Evolutionary conservation across 2,113 vertebrate genomes (phyloP), one percentile per base, ranked within the genome.

Genomic region (Geothlypis trichas): DNA sequence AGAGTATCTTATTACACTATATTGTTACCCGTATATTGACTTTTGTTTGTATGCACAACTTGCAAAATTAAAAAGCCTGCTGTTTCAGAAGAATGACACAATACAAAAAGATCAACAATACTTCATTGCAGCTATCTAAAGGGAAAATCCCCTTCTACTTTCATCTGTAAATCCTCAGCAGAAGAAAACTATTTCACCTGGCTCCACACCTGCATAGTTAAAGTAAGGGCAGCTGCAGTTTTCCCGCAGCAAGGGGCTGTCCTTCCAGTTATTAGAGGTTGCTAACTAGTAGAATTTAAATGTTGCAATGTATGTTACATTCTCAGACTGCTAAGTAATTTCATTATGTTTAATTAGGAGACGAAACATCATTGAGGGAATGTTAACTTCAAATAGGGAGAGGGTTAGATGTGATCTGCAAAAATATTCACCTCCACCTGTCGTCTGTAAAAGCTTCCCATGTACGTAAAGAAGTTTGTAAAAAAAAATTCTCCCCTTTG

Each of bases 141-240:
- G 85, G 91, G 91, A 90, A 94, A 97, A 97, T 59, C 76, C 95
- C 90, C 17, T 52, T 37, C 47, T 57, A 54, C 95, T 97, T 97
- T 98, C 52, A 93, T 97, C 96, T 97, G 89, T 87, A 94, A 93
- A 84, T 81, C 89, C 58, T 10, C 59, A 88, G 7, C 44, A 68
- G 52, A 93, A 88, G 95, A 89, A 58, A 97, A 65, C 49, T 83
- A 33, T 95, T 94, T 96, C 79, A 89, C 30, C 79, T 81, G 62
- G 73, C 44, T 91, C 54, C 77, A 51, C 90, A 84, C 71, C 72
- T 9, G 11, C 10, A 3, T 54, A 76, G 80, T 77, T 93, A 76
- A 75, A 85, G 55, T 73, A 71, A 51, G 73, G 71, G 44, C 83
- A 92, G 75, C 90, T 90, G 89, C 89, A 93, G 79, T 77, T 88